Conservation (phyloP, 35 echinoderm and acorn worm genomes). For the Holothuria glaberrima region DNA sequence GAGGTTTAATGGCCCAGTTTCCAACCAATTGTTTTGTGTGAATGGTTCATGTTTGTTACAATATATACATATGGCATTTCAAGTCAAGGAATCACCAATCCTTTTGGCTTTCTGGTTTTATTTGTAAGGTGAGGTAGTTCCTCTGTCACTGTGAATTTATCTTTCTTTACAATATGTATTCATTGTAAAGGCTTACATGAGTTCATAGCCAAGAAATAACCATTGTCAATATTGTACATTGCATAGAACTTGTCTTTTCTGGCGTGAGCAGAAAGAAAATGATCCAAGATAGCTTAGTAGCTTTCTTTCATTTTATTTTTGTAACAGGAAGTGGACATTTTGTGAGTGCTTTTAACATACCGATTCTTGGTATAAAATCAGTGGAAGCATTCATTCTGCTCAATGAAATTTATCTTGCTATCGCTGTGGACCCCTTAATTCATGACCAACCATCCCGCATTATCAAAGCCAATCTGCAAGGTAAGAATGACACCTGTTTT, state of each 20-base stretch:
- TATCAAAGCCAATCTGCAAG: constrained; percentile 28
- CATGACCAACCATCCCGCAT: constrained; percentile 5
- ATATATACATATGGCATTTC: no score
- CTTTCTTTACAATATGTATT: background rate
- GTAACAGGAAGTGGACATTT: constrained; percentile 27
- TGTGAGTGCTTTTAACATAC: constrained; percentile 34
- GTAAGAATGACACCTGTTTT: background rate
- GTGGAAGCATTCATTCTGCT: constrained; percentile 12
- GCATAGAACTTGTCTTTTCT: background rate
- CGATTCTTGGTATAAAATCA: constrained; percentile 9
- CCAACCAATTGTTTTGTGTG: no score
- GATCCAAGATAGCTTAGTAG: background rate
- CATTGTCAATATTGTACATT: no score
- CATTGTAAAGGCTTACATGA: background rate
- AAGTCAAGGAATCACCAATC: no score
- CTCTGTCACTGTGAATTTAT: no score
- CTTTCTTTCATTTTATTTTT: background rate
- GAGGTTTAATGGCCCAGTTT: no score
- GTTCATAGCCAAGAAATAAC: background rate
- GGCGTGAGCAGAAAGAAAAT: no score
- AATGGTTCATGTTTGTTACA: no score
- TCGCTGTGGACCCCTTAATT: constrained; percentile 12
- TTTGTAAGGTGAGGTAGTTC: no score
- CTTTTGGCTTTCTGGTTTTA: no score
- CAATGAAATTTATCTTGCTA: constrained; percentile 15